phyloP scores from a whole-genome alignment of 2,888 invertebrate genomes.

The Phorcus lineatus region DNA sequence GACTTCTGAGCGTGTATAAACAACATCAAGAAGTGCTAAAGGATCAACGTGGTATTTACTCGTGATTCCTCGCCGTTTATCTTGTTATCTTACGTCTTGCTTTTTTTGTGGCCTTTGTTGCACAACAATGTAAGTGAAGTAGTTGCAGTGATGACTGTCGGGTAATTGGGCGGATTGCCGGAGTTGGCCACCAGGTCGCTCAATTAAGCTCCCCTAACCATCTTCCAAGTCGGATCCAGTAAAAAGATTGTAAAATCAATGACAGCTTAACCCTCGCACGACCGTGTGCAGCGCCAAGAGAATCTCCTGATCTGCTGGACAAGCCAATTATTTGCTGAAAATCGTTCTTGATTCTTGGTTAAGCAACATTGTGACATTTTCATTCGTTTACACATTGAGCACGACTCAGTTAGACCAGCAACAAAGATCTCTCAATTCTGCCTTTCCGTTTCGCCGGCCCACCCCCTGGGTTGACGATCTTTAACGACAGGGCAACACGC shows the following conservation, averaged over 20 bases:
- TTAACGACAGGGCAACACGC: no score
- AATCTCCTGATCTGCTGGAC: neutral
- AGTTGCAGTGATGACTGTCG: neutral
- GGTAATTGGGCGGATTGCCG: slow-evolving; percentile 1
- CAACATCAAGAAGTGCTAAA: neutral
- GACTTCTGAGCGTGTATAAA: neutral
- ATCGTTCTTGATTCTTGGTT: slow-evolving; percentile 8
- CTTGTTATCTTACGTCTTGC: neutral
- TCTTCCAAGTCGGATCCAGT: neutral
- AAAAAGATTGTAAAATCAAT: slow-evolving; percentile 10
- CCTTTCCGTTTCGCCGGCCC: neutral
- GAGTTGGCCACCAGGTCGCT: slow-evolving; percentile 8
- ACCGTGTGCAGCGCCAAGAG: neutral
- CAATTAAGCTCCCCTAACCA: slow-evolving; percentile 8
- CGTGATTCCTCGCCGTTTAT: neutral
- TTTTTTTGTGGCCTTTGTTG: neutral
- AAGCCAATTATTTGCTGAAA: slow-evolving; percentile 13
- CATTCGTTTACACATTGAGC: slow-evolving; percentile 13
- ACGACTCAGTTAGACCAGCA: neutral
- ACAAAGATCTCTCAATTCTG: slow-evolving; percentile 11
- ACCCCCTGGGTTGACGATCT: no score
- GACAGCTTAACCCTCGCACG: neutral
- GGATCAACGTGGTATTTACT: neutral
- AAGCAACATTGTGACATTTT: slow-evolving; percentile 15
- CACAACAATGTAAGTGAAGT: neutral